phyloP scores from a whole-genome alignment of 1,140 invertebrate genomes.

The Trinorchestia longiramus region DNA sequence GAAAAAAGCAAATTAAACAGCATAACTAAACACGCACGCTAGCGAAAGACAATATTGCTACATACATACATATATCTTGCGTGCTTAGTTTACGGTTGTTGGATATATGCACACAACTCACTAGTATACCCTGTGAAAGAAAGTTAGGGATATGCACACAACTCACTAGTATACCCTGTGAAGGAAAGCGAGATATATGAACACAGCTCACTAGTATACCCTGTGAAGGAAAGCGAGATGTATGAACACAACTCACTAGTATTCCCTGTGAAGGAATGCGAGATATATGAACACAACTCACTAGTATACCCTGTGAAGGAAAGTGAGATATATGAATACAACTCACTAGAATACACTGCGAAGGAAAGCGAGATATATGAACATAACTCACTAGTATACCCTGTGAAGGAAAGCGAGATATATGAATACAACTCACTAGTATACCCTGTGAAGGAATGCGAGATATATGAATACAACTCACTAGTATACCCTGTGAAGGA shows the following conservation, averaged over 20 bases:
- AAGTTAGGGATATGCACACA: not conserved
- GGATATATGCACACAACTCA: not conserved
- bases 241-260: not conserved
- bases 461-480: not conserved
- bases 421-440: not conserved
- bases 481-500: not conserved
- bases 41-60: too few relatives aligned
- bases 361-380: not conserved
- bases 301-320: not conserved
- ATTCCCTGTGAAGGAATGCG: not conserved
- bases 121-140: not conserved
- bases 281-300: not conserved
- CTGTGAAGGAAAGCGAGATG: not conserved
- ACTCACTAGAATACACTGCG: slow-evolving; percentile 25
- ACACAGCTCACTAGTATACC: not conserved
- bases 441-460: not conserved
- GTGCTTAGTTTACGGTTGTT: too few relatives aligned
- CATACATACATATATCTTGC: too few relatives aligned
- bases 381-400: not conserved
- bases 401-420: not conserved
- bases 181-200: not conserved
- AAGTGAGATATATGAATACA: not conserved
- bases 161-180: slow-evolving; percentile 24
- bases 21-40: too few relatives aligned
- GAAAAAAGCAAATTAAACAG: too few relatives aligned